Percentiles rank a stretch among this genome's conserved stretches.
Conservation (phyloP, 2,888 invertebrate species). For the Caradrina kadenii region DNA sequence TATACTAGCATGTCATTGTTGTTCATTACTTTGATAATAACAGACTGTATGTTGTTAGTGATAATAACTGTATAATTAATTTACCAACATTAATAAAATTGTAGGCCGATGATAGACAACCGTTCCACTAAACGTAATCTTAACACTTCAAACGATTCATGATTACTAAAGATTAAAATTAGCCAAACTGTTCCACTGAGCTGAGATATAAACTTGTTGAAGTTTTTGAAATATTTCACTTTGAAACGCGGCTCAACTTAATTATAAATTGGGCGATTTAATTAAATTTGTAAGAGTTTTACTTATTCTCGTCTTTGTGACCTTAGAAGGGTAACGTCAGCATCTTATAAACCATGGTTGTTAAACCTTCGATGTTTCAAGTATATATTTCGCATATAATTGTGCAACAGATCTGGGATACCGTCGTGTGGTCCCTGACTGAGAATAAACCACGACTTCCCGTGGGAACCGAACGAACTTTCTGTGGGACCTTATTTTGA, state of each 20-base stretch:
- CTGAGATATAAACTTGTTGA: conserved; percentile 53
- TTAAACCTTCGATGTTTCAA: conserved; percentile 8
- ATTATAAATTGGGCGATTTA: conserved; percentile 57
- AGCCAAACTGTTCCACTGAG: conserved; percentile 41
- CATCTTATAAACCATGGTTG: conserved; percentile 18
- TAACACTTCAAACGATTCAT: conserved; percentile 52
- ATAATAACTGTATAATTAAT: conserved; percentile 1
- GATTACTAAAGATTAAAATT: conserved; percentile 55
- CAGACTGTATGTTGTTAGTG: background rate
- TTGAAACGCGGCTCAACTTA: conserved; percentile 49
- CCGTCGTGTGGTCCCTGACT: conserved; percentile 48
- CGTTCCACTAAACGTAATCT: conserved; percentile 31
- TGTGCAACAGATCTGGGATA: conserved; percentile 50
- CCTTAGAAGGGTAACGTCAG: conserved; percentile 33
- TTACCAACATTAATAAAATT: background rate
- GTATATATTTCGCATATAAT: conserved; percentile 42
- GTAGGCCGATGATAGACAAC: conserved; percentile 12
- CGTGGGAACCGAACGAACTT: conserved; percentile 56
- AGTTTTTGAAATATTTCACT: conserved; percentile 59
- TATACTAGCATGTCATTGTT: conserved; percentile 1
- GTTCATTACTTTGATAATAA: background rate
- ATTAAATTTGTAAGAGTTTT: conserved; percentile 51
- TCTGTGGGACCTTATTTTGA: conserved; percentile 47
- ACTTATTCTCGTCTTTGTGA: conserved; percentile 32
- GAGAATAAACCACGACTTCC: conserved; percentile 53